Conservation (phyloP, 2,797 vertebrate genomes). For the Buphagus erythrorhynchus region DNA sequence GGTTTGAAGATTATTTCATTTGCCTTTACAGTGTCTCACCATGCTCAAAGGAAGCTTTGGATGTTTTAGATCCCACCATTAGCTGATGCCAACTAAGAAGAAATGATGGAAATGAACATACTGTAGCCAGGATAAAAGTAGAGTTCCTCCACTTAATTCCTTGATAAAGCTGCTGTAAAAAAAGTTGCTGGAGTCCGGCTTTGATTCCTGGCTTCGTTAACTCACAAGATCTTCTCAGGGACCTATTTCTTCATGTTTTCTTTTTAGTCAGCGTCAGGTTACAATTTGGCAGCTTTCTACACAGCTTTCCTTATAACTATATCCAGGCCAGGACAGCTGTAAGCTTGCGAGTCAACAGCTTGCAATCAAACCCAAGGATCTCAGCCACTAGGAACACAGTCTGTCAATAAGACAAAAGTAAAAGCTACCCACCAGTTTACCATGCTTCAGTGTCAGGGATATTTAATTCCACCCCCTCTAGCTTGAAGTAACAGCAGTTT, state of each 20-base stretch:
- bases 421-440: not conserved
- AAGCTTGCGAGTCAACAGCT: constrained; percentile 34
- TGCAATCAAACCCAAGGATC: not conserved
- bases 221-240: not conserved
- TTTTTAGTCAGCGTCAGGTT: not conserved
- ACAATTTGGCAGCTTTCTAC: not conserved
- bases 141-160: not conserved
- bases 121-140: not conserved
- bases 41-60: not conserved
- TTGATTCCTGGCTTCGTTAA: not conserved
- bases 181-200: not conserved
- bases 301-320: not conserved
- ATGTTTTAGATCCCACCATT: not conserved
- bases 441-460: not conserved
- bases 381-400: not conserved
- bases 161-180: not conserved
- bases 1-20: not conserved
- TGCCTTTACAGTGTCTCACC: not conserved
- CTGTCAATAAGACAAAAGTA: not conserved
- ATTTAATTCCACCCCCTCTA: not conserved
- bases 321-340: not conserved
- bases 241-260: not conserved
- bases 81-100: not conserved
- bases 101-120: not conserved
- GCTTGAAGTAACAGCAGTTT: not conserved